Evolutionary conservation across 2,797 vertebrate genomes (phyloP), one percentile per base, ranked within the genome.

Genomic region (Danio choprae): DNA sequence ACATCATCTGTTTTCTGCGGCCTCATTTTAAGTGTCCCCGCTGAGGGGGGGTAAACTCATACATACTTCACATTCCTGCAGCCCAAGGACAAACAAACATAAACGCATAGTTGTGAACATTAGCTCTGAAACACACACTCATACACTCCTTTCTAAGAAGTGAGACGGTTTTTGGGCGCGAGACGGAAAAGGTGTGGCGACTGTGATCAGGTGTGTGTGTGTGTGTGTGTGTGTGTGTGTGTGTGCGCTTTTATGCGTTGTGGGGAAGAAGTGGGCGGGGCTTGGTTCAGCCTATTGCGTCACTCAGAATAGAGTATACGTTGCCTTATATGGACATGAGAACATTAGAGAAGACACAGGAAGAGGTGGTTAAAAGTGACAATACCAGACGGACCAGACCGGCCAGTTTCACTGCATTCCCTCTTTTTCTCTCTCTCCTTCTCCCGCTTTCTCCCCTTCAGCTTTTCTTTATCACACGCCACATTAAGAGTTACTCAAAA

Each of bases 241-340:
- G 65, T 46, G 51, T 62, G 80, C 7, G 64, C 56, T 20, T 60
- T 29, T 72, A 16, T 69, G 86, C 85, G 4, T 74, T 65, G 86
- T 64, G 48, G 59, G 20, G 44, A 51, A 9, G 44, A 41, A 8
- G 36, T 46, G 58, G 77, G 77, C 1, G 36, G 36, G 41, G 38
- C 87, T 87, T 87, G 85, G 88, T 86, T 83, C 74, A 51, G 81
- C 83, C 85, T 87, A 83, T 93, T 90, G 82, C 89, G 88, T 93
- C 91, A 81, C 84, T 86, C 84, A 90, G 82, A 75, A 91, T 88
- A 85, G 83, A 77, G 65, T 43, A 18, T 88, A 79, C 1, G 48
- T 92, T 92, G 80, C 94, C 94, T 94, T 94, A 93, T 94, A 94
- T 92, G 94, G 94, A 87, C 90, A 93, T 91, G 75, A 92, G 90